A percentile compares a stretch with the other conserved stretches of the same genome.
phyloP scores from a whole-genome alignment of 2,888 invertebrate species.

The Scaptodrosophila latifasciaeformis region DNA sequence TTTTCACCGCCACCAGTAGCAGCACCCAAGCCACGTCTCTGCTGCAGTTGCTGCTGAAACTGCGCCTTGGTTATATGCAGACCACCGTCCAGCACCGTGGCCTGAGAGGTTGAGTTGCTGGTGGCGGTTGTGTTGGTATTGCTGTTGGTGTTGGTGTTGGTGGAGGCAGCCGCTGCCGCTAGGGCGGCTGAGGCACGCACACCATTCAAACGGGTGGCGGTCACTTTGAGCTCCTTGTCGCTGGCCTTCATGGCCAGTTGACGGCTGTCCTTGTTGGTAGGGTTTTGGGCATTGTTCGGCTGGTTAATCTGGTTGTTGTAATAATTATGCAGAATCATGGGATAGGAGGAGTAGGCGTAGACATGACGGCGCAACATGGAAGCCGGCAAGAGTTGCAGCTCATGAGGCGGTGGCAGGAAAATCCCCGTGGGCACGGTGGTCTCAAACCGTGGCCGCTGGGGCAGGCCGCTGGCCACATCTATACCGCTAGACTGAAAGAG shows the following conservation, averaged over 20 bases:
- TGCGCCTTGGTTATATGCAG: slow-evolving; percentile 65
- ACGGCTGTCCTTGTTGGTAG: slow-evolving; percentile 25
- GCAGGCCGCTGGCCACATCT: slow-evolving; percentile 9
- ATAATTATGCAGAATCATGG: slow-evolving; percentile 72
- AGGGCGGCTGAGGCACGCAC: slow-evolving; percentile 58
- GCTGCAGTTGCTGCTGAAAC: slow-evolving; percentile 65
- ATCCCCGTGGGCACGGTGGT: slow-evolving; percentile 88
- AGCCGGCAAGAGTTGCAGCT: slow-evolving; percentile 65
- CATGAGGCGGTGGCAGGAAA: slow-evolving; percentile 86
- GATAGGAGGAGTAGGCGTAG: slow-evolving; percentile 82
- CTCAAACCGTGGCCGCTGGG: slow-evolving; percentile 81
- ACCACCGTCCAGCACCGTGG: slow-evolving; percentile 44
- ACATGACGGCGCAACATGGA: slow-evolving; percentile 74
- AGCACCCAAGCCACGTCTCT: slow-evolving; percentile 35
- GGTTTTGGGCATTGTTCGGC: slow-evolving; percentile 41
- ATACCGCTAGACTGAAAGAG: background rate
- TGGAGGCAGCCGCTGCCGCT: slow-evolving; percentile 39
- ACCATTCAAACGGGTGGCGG: slow-evolving; percentile 46
- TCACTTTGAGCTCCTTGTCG: slow-evolving; percentile 34
- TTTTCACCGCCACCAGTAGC: slow-evolving; percentile 46
- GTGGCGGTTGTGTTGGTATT: background rate
- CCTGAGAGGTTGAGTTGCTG: slow-evolving; percentile 28
- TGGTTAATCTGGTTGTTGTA: too few species aligned
- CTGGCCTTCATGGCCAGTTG: slow-evolving; percentile 7
- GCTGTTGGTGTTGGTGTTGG: slow-evolving; percentile 1